Evolutionary conservation across 2,888 invertebrate genomes (phyloP), one percentile per base, ranked within the genome.

Genomic region (Podabrus alpinus): DNA sequence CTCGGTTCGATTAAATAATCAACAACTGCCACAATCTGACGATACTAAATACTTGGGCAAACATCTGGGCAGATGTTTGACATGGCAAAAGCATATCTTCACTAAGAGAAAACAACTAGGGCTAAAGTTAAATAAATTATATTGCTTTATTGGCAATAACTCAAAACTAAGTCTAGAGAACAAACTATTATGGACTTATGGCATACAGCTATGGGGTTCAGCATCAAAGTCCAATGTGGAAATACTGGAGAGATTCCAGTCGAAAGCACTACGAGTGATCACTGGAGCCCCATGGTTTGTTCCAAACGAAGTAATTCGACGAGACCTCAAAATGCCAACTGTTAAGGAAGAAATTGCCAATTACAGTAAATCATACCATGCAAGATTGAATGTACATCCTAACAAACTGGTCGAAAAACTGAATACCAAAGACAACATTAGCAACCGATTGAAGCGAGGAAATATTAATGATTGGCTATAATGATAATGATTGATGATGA

Each of bases 11-110:
- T 19, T 19, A 19, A 24, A 24, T 9, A 24, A 24, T 10, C 24
- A 24, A 9, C 24, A 24, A 24, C 10, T 24, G 2, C 24, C 24
- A 10, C 24, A 24, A 24, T 24, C 24, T 1, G 24, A 24, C 9
- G 9, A 24, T 10, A 24, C 10, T 10, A 78, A 78, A 66, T 77
- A 78, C 29, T 66, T 77, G 21, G 76, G 68, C 24, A 77, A 64
- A 4, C 59, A 69, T 19, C 19, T 69, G 13, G 69, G 64, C n/a
- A 64, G 15, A 13, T 3, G 61, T 9, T 21, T 69, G 9, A 69
- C 59, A 1, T 69, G 61, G 69, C 13, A 17, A 3, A 59, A 11
- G 15, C 69, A 69, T 13, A 69, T 69, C 2, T 69, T 16, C 7
- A 61, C 19, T 15, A 69, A 69, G 1, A 15, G 69, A 59, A 59